These are phyloP conservation scores for Panagrolaimus sp. DNA, from an alignment of 1,140 invertebrate genomes.

Conservation along the genomic window DNA sequence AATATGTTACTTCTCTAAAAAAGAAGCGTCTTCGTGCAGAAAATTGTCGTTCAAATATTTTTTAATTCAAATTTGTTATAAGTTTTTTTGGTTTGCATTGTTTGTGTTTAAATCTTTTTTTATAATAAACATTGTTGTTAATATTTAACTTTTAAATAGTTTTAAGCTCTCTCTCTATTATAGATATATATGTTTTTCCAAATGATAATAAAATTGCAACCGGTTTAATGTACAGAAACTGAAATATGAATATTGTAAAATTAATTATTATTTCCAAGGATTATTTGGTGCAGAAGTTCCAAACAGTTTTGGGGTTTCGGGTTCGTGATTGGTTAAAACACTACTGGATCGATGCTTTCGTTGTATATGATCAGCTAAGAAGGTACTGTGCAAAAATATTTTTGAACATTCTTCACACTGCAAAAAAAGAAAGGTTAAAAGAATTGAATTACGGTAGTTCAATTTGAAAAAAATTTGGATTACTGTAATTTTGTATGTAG, in stretches of 20 bases:
- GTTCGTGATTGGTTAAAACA: not conserved
- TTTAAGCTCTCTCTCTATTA: not conserved
- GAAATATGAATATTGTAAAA: not conserved
- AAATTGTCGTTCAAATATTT: too few relatives aligned
- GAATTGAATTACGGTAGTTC: not conserved
- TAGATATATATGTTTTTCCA: not conserved
- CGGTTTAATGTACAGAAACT: not conserved
- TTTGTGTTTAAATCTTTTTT: too few relatives aligned
- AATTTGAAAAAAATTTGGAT: not conserved
- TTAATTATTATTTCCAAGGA: constrained; percentile 7
- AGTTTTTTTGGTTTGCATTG: too few relatives aligned
- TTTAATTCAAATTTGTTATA: too few relatives aligned
- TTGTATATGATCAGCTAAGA: constrained; percentile 9
- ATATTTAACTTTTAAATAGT: too few relatives aligned
- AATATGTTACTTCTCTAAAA: too few relatives aligned
- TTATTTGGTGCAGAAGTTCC: not conserved
- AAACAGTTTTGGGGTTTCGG: not conserved
- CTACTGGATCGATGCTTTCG: constrained; percentile 7
- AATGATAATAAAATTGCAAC: not conserved
- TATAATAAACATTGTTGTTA: too few relatives aligned
- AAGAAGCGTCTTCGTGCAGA: too few relatives aligned
- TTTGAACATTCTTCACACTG: constrained; percentile 15
- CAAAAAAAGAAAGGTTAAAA: not conserved
- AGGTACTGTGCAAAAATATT: not conserved
- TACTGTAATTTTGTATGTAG: not conserved